Evolutionary conservation across 1,140 invertebrate species (phyloP).

Genomic region (Monochamus saltuarius): DNA sequence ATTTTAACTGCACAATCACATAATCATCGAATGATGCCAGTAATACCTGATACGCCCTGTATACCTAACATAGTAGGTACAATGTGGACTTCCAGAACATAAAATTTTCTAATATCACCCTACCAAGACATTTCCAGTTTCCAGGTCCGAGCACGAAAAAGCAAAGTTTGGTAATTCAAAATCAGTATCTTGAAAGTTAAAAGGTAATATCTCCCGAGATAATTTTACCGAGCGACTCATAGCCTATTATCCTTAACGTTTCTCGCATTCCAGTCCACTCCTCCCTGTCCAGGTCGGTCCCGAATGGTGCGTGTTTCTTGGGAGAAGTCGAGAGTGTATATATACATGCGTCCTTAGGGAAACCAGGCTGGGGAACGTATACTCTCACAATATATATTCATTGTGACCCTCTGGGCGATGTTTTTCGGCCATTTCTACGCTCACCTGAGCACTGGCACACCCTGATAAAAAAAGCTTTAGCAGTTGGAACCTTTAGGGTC

Average conservation of each 20-base stretch:
- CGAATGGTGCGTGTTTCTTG: not conserved
- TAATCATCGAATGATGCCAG: too few species aligned
- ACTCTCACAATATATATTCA: conserved; percentile 38
- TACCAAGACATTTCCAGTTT: too few species aligned
- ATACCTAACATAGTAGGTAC: too few species aligned
- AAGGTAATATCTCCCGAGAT: too few species aligned
- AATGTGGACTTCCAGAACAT: too few species aligned
- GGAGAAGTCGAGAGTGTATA: not conserved
- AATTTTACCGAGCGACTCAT: too few species aligned
- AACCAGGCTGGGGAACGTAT: not conserved
- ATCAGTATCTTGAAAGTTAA: too few species aligned
- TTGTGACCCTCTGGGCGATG: conserved; percentile 38
- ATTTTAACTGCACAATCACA: too few species aligned
- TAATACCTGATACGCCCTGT: too few species aligned
- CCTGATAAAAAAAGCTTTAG: conserved; percentile 41
- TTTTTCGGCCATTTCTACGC: conserved; percentile 40
- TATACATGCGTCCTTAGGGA: conserved; percentile 4
- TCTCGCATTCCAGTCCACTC: conserved; percentile 5
- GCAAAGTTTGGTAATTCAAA: too few species aligned
- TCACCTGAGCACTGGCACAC: conserved; percentile 38
- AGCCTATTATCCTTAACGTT: not conserved
- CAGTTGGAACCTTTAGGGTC: conserved; percentile 37
- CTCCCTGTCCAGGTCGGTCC: not conserved
- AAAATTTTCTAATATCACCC: too few species aligned
- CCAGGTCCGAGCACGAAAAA: too few species aligned